Evolutionary conservation across 2,797 vertebrate genomes (phyloP), one percentile per base, ranked within the genome.

Genomic region (Ibycter americanus): DNA sequence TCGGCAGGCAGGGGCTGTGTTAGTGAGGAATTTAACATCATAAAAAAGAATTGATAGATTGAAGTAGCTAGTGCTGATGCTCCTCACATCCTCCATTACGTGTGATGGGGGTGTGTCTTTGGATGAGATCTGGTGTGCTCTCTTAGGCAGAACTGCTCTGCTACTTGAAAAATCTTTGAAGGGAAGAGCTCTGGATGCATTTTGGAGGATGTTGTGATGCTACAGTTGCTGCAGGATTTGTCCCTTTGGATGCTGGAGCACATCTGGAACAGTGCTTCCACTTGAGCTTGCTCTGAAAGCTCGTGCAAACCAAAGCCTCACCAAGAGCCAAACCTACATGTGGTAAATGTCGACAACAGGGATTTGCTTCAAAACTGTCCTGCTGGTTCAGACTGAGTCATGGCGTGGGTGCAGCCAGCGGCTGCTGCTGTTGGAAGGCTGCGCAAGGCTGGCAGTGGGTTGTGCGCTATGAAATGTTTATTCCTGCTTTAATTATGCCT

Each of bases 401-500:
- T 26, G 51, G 54, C 2, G 9, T 8, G 19, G 54, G 15, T 9
- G 3, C 59, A 58, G 63, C 16, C 3, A 1, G 52, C 11, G n/a
- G 40, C 40, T 9, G 77, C 70, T 6, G 51, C 76, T 61, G 6
- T 26, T 68, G 66, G 47, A 51, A 71, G 65, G 55, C 86, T 79
- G 15, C 8, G 52, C 82, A 20, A 87, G 83, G 76, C 83, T 91
- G 94, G 46, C 73, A 68, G 79, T 11, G 29, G 68, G 54, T 40
- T 90, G 52, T 66, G 62, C 32, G 3, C 83, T 15, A 4, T 22
- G 5, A 83, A 87, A 34, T 46, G 67, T 58, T 89, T 89, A 21
- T 90, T 92, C 49, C 11, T 68, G n/a, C 76, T 92, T 79, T 80
- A 92, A 83, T 96, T 82, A 51, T 44, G 81, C 58, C n/a, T 85